These are phyloP conservation scores for Drosophila setosimentum DNA, from an alignment of 2,888 invertebrate genomes.

Conservation along the genomic window DNA sequence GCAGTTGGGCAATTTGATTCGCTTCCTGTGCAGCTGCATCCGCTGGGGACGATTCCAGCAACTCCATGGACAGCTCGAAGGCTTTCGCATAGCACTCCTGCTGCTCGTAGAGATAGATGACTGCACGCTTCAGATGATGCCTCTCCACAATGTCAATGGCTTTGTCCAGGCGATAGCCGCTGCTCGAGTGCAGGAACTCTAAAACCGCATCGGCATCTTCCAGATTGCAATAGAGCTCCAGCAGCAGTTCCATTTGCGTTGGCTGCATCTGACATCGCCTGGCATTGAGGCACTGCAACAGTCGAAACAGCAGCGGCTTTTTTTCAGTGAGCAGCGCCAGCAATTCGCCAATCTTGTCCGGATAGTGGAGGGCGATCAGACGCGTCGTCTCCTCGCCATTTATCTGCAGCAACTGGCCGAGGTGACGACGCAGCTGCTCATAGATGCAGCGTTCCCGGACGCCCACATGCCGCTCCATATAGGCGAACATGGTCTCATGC, in stretches of 20 bases:
- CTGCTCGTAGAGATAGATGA: conserved; percentile 91
- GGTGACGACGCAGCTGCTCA: conserved; percentile 85
- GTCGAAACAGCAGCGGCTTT: conserved; percentile 85
- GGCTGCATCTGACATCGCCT: conserved; percentile 82
- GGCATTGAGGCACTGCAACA: conserved; percentile 88
- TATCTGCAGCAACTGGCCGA: conserved; percentile 87
- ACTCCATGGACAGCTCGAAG: conserved; percentile 87
- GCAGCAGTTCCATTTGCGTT: conserved; percentile 87
- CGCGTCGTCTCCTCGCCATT: conserved; percentile 88
- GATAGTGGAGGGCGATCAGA: conserved; percentile 87
- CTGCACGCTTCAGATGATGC: conserved; percentile 88
- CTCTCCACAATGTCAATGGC: conserved; percentile 88
- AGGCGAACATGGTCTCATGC: conserved; percentile 88
- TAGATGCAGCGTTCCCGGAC: conserved; percentile 85
- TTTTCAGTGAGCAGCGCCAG: conserved; percentile 80
- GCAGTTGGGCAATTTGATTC: conserved; percentile 45
- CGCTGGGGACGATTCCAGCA: conserved; percentile 75
- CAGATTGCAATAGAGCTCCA: conserved; percentile 88
- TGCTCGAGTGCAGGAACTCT: conserved; percentile 86
- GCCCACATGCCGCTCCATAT: conserved; percentile 86
- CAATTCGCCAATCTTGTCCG: conserved; percentile 85
- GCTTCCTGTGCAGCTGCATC: conserved; percentile 64
- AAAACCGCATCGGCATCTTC: conserved; percentile 86
- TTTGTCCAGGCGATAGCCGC: conserved; percentile 88
- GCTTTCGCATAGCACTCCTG: conserved; percentile 91